Evolutionary conservation across 2,888 invertebrate genomes (phyloP).

Genomic region (Rhyacophila evoluta): DNA sequence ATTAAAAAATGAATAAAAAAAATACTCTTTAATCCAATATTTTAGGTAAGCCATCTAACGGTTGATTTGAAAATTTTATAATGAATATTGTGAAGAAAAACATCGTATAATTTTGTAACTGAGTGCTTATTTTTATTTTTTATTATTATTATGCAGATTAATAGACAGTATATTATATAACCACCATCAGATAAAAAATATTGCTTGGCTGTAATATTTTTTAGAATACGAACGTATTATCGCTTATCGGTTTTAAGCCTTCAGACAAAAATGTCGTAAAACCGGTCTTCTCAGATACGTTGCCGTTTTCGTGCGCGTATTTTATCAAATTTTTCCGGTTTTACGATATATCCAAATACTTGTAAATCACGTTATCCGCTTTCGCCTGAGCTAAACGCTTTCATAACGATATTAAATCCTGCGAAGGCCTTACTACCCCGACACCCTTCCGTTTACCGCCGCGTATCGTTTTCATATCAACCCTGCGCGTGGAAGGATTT

Average conservation of each 20-base stretch:
- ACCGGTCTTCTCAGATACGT: background rate
- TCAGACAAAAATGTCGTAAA: background rate
- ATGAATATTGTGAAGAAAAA: too few species aligned
- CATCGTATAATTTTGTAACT: too few species aligned
- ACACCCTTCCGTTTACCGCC: slow-evolving; percentile 15
- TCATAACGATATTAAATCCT: slow-evolving; percentile 28
- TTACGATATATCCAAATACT: slow-evolving; percentile 36
- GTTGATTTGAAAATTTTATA: too few species aligned
- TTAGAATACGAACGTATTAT: too few species aligned
- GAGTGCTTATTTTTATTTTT: too few species aligned
- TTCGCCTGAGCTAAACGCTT: slow-evolving; percentile 37
- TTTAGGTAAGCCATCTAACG: too few species aligned
- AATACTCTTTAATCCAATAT: too few species aligned
- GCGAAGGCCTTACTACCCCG: background rate
- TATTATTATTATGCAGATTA: too few species aligned
- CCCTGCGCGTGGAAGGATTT: slow-evolving; percentile 12
- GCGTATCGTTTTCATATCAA: slow-evolving; percentile 19
- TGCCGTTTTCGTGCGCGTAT: background rate
- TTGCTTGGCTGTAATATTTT: too few species aligned
- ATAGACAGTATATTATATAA: too few species aligned
- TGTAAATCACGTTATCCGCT: slow-evolving; percentile 36
- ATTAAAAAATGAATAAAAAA: too few species aligned
- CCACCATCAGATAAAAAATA: too few species aligned
- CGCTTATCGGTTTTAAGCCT: background rate
- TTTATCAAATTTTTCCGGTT: slow-evolving; percentile 5